These are phyloP conservation scores for Dreissena polymorpha DNA, from an alignment of 1,140 invertebrate genomes.

Conservation along the genomic window DNA sequence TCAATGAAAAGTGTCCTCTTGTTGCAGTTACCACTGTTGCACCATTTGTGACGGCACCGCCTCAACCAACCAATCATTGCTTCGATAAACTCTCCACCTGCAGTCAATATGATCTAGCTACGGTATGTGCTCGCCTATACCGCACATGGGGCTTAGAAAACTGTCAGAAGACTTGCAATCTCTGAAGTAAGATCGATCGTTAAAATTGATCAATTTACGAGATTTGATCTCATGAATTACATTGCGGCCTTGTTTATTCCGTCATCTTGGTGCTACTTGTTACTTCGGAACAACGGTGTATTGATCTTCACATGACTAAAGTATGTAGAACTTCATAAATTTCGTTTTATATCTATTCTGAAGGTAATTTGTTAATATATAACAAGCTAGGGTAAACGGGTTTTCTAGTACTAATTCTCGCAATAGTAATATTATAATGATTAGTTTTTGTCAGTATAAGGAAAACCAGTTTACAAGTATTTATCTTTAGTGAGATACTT, in stretches of 20 bases:
- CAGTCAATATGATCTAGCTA: constrained; percentile 54
- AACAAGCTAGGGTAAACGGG: no score
- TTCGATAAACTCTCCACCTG: constrained; percentile 67
- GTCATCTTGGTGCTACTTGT: neutral
- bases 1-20: no score
- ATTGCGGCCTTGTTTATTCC: neutral
- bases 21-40: neutral
- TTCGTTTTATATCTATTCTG: neutral
- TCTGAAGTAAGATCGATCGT: constrained; percentile 50
- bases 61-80: constrained; percentile 38
- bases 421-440: no score
- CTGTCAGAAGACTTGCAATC: constrained; percentile 67
- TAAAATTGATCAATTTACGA: neutral
- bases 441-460: no score
- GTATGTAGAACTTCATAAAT: constrained; percentile 18
- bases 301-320: constrained; percentile 13
- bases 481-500: no score
- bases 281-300: constrained; percentile 20
- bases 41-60: constrained; percentile 31
- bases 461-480: no score
- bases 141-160: constrained; percentile 68
- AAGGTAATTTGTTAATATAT: neutral
- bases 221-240: neutral
- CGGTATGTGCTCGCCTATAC: constrained; percentile 60
- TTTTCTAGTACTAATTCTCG: no score